A percentile compares a stretch with the other conserved stretches of the same genome.
Evolutionary conservation across 1,140 invertebrate genomes (phyloP).

Genomic region (Lepidotrigona ventralis): DNA sequence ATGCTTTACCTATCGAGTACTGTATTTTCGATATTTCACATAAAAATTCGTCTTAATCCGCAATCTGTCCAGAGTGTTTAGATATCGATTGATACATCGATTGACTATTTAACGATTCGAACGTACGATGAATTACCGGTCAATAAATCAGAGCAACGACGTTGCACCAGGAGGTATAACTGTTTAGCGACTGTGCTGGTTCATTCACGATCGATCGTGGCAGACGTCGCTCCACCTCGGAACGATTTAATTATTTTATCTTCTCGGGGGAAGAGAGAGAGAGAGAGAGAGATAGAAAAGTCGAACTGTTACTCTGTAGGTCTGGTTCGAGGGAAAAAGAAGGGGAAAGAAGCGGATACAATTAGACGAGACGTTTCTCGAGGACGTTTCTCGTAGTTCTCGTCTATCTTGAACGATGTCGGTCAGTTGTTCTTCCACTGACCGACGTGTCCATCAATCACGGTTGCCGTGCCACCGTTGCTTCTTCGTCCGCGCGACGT

Average conservation of each 20-base stretch:
- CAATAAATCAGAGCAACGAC: not conserved
- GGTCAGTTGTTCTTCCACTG: conserved; percentile 44
- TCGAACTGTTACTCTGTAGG: conserved; percentile 25
- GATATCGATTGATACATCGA: no score
- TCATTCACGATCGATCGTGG: not conserved
- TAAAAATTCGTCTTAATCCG: not conserved
- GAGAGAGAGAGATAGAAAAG: not conserved
- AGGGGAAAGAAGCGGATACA: conserved; percentile 32
- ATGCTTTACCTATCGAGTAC: no score
- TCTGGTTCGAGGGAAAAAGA: not conserved
- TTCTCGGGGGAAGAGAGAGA: not conserved
- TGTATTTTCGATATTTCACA: not conserved
- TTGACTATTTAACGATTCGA: not conserved
- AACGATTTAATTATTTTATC: conserved; percentile 45
- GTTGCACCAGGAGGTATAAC: not conserved
- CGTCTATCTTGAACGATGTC: conserved; percentile 10
- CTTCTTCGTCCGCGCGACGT: conserved; percentile 14
- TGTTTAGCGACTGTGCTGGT: not conserved
- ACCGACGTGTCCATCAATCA: conserved; percentile 53
- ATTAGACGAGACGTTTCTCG: conserved; percentile 43
- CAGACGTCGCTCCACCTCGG: not conserved
- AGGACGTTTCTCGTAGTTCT: not conserved
- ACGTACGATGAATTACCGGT: not conserved
- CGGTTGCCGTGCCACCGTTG: conserved; percentile 1
- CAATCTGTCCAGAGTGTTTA: not conserved